Percentiles rank a stretch among this genome's conserved stretches.
These are phyloP conservation scores for Arnoldichthys spilopterus DNA, from an alignment of 2,797 vertebrate species.

Conservation along the genomic window DNA sequence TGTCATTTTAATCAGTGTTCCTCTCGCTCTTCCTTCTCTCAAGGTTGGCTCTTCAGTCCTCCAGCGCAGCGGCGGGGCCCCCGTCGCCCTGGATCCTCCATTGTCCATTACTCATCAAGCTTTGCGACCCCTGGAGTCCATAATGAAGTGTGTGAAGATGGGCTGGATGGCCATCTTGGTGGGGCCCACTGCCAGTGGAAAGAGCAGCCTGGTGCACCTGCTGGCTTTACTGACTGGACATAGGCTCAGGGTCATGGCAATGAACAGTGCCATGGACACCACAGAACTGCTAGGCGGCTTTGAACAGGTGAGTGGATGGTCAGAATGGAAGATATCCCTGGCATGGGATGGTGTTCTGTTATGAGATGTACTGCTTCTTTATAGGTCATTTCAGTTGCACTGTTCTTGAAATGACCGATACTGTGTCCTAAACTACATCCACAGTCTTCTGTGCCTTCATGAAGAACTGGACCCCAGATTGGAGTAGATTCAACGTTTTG, in stretches of 20 bases:
- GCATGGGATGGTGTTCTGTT: too few relatives aligned
- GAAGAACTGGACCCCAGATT: too few relatives aligned
- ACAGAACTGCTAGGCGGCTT: constrained; percentile 96
- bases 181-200: constrained; percentile 90
- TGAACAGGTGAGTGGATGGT: constrained; percentile 84
- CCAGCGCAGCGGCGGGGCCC: constrained; percentile 81
- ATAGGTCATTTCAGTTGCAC: too few relatives aligned
- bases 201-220: constrained; percentile 91
- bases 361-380: too few relatives aligned
- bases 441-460: too few relatives aligned
- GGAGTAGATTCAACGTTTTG: too few relatives aligned
- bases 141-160: constrained; percentile 98
- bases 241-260: constrained; percentile 89
- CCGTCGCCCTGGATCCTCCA: constrained; percentile 75
- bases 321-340: accelerated
- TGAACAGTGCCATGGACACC: constrained; percentile 98
- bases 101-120: constrained; percentile 90
- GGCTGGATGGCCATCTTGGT: constrained; percentile 96
- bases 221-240: constrained; percentile 91
- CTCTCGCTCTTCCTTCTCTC: background rate
- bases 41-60: constrained; percentile 94
- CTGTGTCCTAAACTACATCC: too few relatives aligned
- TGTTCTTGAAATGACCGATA: too few relatives aligned
- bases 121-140: constrained; percentile 86
- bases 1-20: too few relatives aligned